Conservation (phyloP, 37 sponge, comb jelly and placozoan species). For the Cliona cf. orientalis region DNA sequence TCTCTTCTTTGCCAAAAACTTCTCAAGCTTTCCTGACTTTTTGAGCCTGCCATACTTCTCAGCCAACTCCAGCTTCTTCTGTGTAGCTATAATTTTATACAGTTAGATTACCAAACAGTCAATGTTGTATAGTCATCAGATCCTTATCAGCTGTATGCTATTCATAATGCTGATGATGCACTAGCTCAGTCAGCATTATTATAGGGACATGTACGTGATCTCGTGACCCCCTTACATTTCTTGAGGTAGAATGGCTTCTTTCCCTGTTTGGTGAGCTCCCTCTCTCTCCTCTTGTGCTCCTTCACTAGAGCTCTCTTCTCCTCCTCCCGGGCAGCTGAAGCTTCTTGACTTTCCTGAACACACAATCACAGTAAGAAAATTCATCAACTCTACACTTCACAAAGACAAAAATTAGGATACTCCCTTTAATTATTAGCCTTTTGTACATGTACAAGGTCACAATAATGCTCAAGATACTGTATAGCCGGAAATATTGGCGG, state of each 20-base stretch:
- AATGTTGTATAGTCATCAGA: too few relatives aligned
- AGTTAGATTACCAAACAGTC: neutral
- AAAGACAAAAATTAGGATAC: too few relatives aligned
- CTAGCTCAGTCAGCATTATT: too few relatives aligned
- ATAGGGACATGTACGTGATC: neutral
- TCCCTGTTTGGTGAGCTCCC: constrained; percentile 54
- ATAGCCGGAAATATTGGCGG: too few relatives aligned
- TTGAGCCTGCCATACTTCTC: constrained; percentile 67
- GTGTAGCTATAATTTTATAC: constrained; percentile 23
- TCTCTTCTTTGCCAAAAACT: constrained; percentile 69
- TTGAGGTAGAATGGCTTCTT: constrained; percentile 86
- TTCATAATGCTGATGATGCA: too few relatives aligned
- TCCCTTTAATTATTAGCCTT: too few relatives aligned
- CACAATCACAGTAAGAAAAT: neutral
- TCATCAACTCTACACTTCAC: too few relatives aligned
- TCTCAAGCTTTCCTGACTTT: constrained; percentile 67
- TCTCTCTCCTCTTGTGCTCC: constrained; percentile 70
- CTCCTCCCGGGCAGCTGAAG: constrained; percentile 27
- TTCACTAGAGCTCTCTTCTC: constrained; percentile 46
- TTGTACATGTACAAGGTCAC: too few relatives aligned
- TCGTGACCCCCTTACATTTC: constrained; percentile 51
- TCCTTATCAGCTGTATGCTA: too few relatives aligned
- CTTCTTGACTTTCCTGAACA: constrained; percentile 70
- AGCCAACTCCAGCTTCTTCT: constrained; percentile 63
- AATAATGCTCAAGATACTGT: too few relatives aligned